A percentile compares a stretch with the other conserved stretches of the same genome.
Evolutionary conservation across 1,140 invertebrate genomes (phyloP).

Genomic region (Camponotus floridanus): DNA sequence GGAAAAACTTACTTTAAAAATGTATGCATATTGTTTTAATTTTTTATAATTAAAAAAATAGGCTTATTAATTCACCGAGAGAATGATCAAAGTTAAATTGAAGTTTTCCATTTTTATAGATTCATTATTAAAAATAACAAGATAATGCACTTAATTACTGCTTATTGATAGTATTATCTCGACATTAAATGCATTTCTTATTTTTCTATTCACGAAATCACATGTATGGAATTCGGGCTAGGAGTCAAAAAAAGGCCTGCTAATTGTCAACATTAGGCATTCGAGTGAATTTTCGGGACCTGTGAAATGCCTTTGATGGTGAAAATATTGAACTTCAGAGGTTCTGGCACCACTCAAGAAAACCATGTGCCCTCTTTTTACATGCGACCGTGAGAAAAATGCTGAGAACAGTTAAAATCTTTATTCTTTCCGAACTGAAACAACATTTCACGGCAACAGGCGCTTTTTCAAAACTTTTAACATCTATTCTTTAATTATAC

Average conservation of each 20-base stretch:
- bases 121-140: constrained; percentile 12
- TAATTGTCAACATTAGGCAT: constrained; percentile 34
- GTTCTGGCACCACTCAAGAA: constrained; percentile 18
- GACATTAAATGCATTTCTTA: neutral
- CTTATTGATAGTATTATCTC: neutral
- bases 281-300: constrained; percentile 4
- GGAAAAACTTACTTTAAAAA: neutral
- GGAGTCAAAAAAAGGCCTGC: neutral
- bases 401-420: neutral
- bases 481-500: neutral
- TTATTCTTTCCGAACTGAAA: neutral
- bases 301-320: constrained; percentile 13
- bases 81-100: neutral
- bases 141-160: neutral
- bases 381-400: neutral
- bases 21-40: neutral
- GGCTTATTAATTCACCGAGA: neutral
- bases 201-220: neutral
- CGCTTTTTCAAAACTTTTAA: neutral
- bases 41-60: neutral
- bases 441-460: neutral
- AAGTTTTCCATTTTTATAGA: neutral
- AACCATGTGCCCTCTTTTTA: constrained; percentile 11
- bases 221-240: neutral
- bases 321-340: neutral